Evolutionary conservation across 2,113 vertebrate species (phyloP), one percentile per base, ranked within the genome.

Genomic region (Baryphthengus martii): DNA sequence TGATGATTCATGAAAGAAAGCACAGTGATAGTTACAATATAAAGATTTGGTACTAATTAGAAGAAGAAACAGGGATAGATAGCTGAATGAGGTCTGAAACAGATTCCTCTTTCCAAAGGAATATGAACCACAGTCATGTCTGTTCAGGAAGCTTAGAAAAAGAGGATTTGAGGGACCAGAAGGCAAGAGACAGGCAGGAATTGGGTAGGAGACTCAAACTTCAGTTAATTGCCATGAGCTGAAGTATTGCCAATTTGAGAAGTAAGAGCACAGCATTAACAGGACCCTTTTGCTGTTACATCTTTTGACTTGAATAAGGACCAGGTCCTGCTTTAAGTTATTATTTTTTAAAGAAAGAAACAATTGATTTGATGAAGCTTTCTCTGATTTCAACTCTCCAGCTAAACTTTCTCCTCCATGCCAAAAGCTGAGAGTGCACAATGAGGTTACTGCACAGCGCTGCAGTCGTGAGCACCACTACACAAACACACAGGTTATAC

Each of bases 381-480:
- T 74, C 9, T 37, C 52, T 35, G 44, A 62, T 31, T 26, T 52
- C 7, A 63, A 3, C 6, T 68, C 31, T 56, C 20, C 17, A 10
- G 18, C 35, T 71, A 40, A 49, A 5, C 53, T 55, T 55, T 26
- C 4, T 65, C 13, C 35, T 71, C 16, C 0, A 0, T 35, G 33
- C 6, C 66, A 65, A 87, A 68, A 73, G 2, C 44, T 82, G 21
- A 71, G 53, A 49, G 42, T 0, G 2, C 7, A 15, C 11, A 29
- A 11, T 6, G 26, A 50, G 4, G 77, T 80, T 55, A 84, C 63
- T 24, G 18, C 44, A 52, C 39, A 75, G 33, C 74, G 14, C 24
- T 85, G 29, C 40, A 53, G 11, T 25, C 0, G 0, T 29, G 56
- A 42, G 20, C 16, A 24, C 12, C 0, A 5, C 28, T 71, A 21